Conservation (phyloP, 2,888 invertebrate species). For the Dichetophora obliterata region DNA sequence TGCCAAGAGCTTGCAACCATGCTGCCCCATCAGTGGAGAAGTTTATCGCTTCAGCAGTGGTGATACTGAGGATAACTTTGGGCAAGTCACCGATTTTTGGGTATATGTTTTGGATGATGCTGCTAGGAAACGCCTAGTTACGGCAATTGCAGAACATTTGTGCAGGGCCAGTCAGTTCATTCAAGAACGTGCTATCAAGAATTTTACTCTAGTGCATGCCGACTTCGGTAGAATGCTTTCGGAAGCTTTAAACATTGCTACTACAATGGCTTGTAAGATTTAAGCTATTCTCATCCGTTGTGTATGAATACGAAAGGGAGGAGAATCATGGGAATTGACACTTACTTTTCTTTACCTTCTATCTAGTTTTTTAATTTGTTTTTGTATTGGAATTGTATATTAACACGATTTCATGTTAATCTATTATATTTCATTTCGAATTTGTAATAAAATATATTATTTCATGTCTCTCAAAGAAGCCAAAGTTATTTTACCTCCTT, state of each 20-base stretch:
- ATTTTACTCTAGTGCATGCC: slow-evolving; percentile 84
- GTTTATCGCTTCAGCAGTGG: slow-evolving; percentile 83
- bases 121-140: slow-evolving; percentile 78
- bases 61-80: slow-evolving; percentile 88
- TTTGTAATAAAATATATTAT: too few species aligned
- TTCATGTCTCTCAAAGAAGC: too few species aligned
- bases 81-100: slow-evolving; percentile 86
- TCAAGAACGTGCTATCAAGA: slow-evolving; percentile 86
- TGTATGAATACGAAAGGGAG: not conserved
- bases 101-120: slow-evolving; percentile 82
- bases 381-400: too few species aligned
- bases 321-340: slow-evolving; percentile 15
- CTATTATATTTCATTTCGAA: too few species aligned
- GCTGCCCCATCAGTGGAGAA: slow-evolving; percentile 78
- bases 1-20: slow-evolving; percentile 73
- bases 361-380: not conserved
- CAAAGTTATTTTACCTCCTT: too few species aligned
- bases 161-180: slow-evolving; percentile 85
- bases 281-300: slow-evolving; percentile 68
- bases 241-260: slow-evolving; percentile 75
- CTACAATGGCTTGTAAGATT: slow-evolving; percentile 72
- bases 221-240: slow-evolving; percentile 82
- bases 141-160: slow-evolving; percentile 85
- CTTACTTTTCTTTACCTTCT: not conserved
- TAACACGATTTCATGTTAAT: too few species aligned